Base-by-base conservation (phyloP, 2,888 invertebrate species). In the Cremastobaeus sp. region DNA sequence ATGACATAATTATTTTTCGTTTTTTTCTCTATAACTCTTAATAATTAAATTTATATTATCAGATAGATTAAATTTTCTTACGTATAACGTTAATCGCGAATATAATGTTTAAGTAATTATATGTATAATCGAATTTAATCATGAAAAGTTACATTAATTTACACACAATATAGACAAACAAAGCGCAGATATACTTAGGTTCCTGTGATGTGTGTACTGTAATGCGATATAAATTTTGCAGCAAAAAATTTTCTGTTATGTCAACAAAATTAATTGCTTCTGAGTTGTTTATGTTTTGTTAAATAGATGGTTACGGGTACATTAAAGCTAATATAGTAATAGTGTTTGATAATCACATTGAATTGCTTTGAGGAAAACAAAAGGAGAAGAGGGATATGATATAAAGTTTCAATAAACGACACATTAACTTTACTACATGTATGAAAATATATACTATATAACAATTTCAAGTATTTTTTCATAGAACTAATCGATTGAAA, bases 61-160 rank as follows among this genome's bases (percentile, higher is more conserved):
- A 32, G 11, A 17, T 30, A 1, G 11, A 54, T 54, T 54, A 5
- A 52, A 52, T 39, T 37, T 54, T 15, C n/a, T 12, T 18, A 28
- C 18, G 37, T 11, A 54, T 11, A 39, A 35, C 17, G 11, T 6
- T 11, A 52, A 14, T 5, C 8, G 30, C 9, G 35, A 21, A 21
- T 45, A 45, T 45, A 34, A 32, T 59, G 45, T 35, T 25, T 15
- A 25, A 59, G 57, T 59, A 59, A 59, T 45, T 59, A 59, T 59
- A 25, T 59, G 45, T 59, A 32, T 34, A 59, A 45, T 45, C 21
- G 45, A 59, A 35, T 59, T 59, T 59, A 59, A 59, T 59, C 47
- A 45, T 34, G 25, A 45, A 35, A 14, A 59, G 45, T 59, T 45
- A 45, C 12, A 59, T 59, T 45, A 45, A 34, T 25, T 45, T 28